phyloP scores from a whole-genome alignment of 2,113 vertebrate species.

The Tragelaphus strepsiceros region DNA sequence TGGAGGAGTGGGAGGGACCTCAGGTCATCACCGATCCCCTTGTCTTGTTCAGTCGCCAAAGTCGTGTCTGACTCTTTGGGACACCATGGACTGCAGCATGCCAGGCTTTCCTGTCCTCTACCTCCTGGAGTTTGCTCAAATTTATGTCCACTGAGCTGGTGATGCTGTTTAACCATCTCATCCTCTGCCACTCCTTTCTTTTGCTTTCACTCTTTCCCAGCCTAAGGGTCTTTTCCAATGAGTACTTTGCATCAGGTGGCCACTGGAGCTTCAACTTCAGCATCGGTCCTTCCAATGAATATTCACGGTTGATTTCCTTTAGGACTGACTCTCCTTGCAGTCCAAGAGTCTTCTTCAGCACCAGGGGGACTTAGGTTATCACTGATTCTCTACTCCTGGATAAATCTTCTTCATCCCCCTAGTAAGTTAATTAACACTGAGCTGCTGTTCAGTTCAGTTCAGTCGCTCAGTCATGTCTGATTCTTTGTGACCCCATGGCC shows the following conservation, averaged over 20 bases:
- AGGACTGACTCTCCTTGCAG: background rate
- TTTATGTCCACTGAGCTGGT: background rate
- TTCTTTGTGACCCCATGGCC: background rate
- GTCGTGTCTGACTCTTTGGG: background rate
- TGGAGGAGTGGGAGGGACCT: background rate
- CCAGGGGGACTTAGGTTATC: background rate
- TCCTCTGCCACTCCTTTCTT: background rate
- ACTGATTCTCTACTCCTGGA: background rate
- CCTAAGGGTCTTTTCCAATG: background rate
- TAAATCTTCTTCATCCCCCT: background rate
- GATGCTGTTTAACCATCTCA: background rate
- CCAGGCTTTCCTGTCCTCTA: background rate
- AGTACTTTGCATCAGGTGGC: background rate
- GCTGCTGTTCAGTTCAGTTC: background rate
- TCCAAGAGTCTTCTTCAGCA: background rate
- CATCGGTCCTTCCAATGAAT: background rate
- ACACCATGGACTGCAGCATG: background rate
- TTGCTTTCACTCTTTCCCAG: background rate
- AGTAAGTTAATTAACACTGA: background rate
- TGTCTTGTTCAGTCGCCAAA: background rate
- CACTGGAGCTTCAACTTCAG: background rate
- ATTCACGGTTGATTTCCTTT: background rate
- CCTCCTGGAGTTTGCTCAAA: background rate
- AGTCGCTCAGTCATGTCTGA: background rate
- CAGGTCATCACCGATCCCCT: background rate